phyloP scores from a whole-genome alignment of 2,888 invertebrate species.

The Poecilobothrus nobilitatus region DNA sequence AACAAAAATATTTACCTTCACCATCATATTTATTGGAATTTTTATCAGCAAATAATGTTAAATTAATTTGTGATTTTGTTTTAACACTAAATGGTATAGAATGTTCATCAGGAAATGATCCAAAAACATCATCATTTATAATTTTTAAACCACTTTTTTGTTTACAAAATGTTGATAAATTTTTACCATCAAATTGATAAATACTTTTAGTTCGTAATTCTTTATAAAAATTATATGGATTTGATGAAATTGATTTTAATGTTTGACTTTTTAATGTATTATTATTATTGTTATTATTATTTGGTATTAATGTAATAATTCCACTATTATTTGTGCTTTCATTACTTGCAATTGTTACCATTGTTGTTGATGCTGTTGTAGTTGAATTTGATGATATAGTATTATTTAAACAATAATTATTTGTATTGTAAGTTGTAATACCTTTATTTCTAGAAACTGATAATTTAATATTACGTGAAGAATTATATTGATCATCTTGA shows the following conservation, averaged over 20 bases:
- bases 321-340: neutral
- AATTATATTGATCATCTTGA: conserved; percentile 17
- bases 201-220: conserved; percentile 15
- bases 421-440: neutral
- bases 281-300: too few relatives aligned
- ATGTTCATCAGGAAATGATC: conserved; percentile 65
- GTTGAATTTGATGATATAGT: neutral
- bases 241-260: neutral
- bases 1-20: neutral
- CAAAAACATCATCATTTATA: conserved; percentile 52
- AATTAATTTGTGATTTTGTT: conserved; percentile 70
- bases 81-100: conserved; percentile 81
- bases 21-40: neutral
- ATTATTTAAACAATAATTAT: neutral
- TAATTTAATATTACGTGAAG: neutral
- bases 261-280: neutral
- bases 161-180: conserved; percentile 48
- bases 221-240: neutral
- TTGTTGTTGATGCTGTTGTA: conserved; percentile 1
- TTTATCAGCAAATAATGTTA: conserved; percentile 42
- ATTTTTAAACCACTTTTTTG: conserved; percentile 50
- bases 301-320: neutral
- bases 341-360: neutral
- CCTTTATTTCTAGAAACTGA: neutral
- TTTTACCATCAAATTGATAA: conserved; percentile 41